A percentile compares a stretch with the other conserved stretches of the same genome.
Conservation (phyloP, 2,797 vertebrate species). For the Lepilemur septentrionalis region DNA sequence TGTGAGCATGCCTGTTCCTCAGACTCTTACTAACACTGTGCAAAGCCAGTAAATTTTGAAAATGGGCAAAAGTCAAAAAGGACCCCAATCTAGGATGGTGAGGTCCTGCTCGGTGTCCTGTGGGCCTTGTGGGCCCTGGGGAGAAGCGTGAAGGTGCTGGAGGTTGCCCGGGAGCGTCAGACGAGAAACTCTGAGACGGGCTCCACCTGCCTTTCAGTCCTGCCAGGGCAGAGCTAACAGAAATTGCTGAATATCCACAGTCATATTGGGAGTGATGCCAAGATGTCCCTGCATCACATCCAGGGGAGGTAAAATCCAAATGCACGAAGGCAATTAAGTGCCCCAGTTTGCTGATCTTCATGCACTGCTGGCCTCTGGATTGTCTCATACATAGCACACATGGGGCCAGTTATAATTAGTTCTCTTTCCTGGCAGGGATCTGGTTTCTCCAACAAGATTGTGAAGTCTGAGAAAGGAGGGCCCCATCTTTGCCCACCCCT, state of each 20-base stretch:
- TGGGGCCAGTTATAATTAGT: neutral
- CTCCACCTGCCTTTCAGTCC: neutral
- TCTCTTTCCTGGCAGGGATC: neutral
- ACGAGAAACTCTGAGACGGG: neutral
- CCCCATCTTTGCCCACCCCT: neutral
- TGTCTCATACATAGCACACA: fast-evolving
- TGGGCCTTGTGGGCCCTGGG: neutral
- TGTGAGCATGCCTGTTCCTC: too few relatives aligned
- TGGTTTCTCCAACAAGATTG: neutral
- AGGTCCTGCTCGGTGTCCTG: neutral
- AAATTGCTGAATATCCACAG: neutral
- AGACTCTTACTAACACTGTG: fast-evolving
- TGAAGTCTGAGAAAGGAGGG: neutral
- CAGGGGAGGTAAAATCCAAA: neutral
- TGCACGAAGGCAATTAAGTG: neutral
- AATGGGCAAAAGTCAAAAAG: neutral
- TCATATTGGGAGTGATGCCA: neutral
- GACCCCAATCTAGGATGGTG: fast-evolving
- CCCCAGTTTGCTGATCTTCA: neutral
- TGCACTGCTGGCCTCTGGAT: neutral
- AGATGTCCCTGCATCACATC: neutral
- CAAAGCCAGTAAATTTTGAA: neutral
- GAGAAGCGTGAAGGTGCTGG: neutral
- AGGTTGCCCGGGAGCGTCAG: neutral
- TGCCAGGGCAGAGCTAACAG: neutral